Evolutionary conservation across 2,113 vertebrate species (phyloP).

Genomic region (Sturnira hondurensis): DNA sequence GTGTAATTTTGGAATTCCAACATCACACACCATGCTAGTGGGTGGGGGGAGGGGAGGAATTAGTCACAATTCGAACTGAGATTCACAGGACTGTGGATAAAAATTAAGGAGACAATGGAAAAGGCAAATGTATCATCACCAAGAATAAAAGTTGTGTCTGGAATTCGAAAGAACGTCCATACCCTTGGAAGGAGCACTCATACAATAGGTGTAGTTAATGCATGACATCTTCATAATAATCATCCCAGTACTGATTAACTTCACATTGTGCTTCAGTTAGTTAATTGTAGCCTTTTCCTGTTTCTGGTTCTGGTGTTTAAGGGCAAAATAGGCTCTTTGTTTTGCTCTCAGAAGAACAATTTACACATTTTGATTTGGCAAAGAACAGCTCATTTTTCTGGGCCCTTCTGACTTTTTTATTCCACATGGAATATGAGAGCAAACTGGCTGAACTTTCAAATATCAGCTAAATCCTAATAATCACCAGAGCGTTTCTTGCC

Average conservation of each 20-base stretch:
- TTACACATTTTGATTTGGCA: constrained; percentile 70
- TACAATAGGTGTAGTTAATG: neutral
- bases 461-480: neutral
- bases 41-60: neutral
- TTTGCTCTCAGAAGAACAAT: constrained; percentile 62
- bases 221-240: neutral
- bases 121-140: neutral
- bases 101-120: neutral
- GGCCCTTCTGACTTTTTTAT: constrained; percentile 47
- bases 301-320: constrained; percentile 64
- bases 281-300: constrained; percentile 65
- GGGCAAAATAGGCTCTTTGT: constrained; percentile 66
- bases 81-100: neutral
- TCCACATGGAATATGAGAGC: constrained; percentile 39
- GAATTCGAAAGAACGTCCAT: neutral
- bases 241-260: constrained; percentile 48
- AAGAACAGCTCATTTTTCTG: constrained; percentile 41
- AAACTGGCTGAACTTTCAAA: constrained; percentile 22
- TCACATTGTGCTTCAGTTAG: constrained; percentile 1
- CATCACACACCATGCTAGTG: rapidly evolving
- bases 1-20: neutral
- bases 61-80: neutral
- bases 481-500: neutral
- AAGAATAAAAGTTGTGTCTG: neutral
- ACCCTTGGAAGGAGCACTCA: neutral